Evolutionary conservation across 2,888 invertebrate genomes (phyloP).

Genomic region (Embidobia sp.): DNA sequence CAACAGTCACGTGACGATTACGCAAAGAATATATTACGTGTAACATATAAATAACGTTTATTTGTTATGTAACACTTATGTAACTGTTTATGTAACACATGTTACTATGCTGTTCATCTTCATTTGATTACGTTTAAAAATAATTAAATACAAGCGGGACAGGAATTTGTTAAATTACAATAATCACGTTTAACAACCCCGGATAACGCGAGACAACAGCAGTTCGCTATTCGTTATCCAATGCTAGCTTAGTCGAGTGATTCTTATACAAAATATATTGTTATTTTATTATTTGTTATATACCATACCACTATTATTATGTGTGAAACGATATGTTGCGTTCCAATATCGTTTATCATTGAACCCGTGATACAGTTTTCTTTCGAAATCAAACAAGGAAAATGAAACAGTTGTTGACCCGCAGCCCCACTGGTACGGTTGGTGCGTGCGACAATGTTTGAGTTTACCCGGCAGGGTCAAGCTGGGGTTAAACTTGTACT

Average conservation of each 20-base stretch:
- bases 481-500: conserved; percentile 4
- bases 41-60: conserved; percentile 56
- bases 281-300: conserved; percentile 35
- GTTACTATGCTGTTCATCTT: conserved; percentile 32
- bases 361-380: conserved; percentile 27
- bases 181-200: conserved; percentile 53
- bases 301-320: conserved; percentile 16
- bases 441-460: conserved; percentile 30
- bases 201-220: conserved; percentile 29
- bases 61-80: conserved; percentile 55
- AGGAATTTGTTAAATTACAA: conserved; percentile 51
- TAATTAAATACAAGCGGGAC: conserved; percentile 58
- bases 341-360: conserved; percentile 54
- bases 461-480: no score
- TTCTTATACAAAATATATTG: conserved; percentile 61
- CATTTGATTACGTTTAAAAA: conserved; percentile 33
- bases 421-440: conserved; percentile 4
- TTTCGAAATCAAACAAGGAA: conserved; percentile 1
- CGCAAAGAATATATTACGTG: conserved; percentile 50
- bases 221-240: conserved; percentile 31
- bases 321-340: conserved; percentile 58
- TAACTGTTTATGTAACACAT: conserved; percentile 39
- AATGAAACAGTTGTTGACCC: not conserved
- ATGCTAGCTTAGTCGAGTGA: conserved; percentile 44
- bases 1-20: conserved; percentile 49